These are phyloP conservation scores for Orycteropus afer DNA, from an alignment of 2,113 vertebrate genomes.

Conservation along the genomic window DNA sequence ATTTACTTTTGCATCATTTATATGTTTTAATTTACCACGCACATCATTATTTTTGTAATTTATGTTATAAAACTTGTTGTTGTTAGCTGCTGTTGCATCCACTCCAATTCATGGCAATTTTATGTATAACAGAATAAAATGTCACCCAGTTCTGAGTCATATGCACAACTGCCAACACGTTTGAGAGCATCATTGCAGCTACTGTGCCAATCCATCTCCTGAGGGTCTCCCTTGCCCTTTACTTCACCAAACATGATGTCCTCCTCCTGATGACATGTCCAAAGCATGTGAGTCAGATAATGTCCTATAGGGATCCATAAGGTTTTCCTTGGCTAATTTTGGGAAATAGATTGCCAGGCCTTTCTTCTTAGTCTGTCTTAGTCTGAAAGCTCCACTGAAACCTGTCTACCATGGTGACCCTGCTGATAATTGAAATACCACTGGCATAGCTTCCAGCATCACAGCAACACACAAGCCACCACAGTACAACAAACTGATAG, in stretches of 20 bases:
- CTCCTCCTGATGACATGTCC: background rate
- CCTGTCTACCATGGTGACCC: no score
- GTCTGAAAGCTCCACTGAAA: no score
- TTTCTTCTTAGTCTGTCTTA: no score
- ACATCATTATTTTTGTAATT: slow-evolving; percentile 10
- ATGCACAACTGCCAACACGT: background rate
- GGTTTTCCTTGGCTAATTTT: no score
- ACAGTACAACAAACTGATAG: no score
- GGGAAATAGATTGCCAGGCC: no score
- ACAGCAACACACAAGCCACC: no score
- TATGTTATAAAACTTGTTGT: background rate
- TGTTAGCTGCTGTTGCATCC: background rate
- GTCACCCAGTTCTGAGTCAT: background rate
- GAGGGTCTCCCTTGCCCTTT: background rate
- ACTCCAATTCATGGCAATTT: background rate
- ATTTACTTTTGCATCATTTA: slow-evolving; percentile 4
- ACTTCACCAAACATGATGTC: background rate
- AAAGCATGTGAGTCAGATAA: background rate
- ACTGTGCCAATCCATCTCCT: background rate
- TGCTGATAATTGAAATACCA: no score
- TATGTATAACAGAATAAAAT: background rate
- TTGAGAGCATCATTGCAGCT: background rate
- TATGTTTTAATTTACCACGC: slow-evolving; percentile 5
- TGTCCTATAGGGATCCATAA: no score
- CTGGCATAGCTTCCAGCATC: no score